These are phyloP conservation scores for Cheilosia pagana DNA, from an alignment of 2,888 invertebrate genomes.

Conservation along the genomic window DNA sequence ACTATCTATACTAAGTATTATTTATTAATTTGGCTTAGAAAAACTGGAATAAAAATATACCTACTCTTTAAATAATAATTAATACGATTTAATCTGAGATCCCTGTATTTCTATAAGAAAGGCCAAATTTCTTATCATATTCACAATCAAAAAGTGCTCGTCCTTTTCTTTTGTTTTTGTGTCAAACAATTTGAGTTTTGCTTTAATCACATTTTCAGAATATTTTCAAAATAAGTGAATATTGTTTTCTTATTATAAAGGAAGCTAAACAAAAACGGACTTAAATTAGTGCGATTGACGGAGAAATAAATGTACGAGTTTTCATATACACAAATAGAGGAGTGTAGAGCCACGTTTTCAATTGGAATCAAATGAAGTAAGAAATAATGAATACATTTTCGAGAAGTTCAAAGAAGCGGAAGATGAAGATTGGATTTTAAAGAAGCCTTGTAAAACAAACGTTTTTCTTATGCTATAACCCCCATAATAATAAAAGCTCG, in stretches of 20 bases:
- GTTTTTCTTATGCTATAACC: too few relatives aligned
- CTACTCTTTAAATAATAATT: background rate
- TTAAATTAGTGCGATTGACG: slow-evolving; percentile 58
- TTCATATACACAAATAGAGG: background rate
- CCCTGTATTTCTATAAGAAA: slow-evolving; percentile 62
- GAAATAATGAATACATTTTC: too few relatives aligned
- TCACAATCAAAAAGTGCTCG: slow-evolving; percentile 27
- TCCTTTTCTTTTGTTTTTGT: background rate
- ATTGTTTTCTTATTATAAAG: background rate
- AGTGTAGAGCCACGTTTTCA: background rate
- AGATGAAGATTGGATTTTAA: too few relatives aligned
- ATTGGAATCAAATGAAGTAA: too few relatives aligned
- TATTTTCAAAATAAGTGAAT: slow-evolving; percentile 42
- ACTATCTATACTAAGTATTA: slow-evolving; percentile 16
- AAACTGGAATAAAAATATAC: slow-evolving; percentile 13
- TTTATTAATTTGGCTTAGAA: slow-evolving; percentile 33
- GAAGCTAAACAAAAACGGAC: background rate
- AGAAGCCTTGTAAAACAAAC: too few relatives aligned
- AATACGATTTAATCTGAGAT: slow-evolving; percentile 49
- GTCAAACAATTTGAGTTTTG: slow-evolving; percentile 10
- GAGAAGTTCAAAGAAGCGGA: too few relatives aligned
- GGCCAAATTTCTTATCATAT: slow-evolving; percentile 35
- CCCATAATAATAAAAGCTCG: too few relatives aligned
- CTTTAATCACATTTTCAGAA: slow-evolving; percentile 76
- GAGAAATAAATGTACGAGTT: background rate